Percentiles rank a stretch among this genome's conserved stretches.
Conservation (phyloP, 2,888 invertebrate genomes). For the Erebia ligea region DNA sequence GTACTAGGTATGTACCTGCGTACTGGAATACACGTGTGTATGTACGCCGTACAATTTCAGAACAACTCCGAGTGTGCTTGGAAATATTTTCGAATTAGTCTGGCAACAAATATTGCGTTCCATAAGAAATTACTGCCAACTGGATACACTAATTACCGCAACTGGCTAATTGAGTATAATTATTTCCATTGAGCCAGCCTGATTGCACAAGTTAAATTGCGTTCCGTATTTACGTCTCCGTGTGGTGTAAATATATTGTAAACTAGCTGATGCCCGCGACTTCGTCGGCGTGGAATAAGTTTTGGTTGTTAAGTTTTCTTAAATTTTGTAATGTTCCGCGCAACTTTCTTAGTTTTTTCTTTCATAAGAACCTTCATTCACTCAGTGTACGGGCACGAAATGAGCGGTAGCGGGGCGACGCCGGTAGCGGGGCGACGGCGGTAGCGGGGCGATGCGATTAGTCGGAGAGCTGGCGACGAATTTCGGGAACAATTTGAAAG, state of each 20-base stretch:
- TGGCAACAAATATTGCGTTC: constrained; percentile 3
- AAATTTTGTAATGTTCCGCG: no score
- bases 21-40: neutral
- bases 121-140: constrained; percentile 24
- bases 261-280: neutral
- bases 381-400: no score
- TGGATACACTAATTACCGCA: constrained; percentile 33
- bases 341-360: no score
- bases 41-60: neutral
- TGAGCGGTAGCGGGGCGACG: no score
- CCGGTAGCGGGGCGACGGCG: no score
- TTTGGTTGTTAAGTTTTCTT: no score
- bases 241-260: neutral
- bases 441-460: no score
- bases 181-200: constrained; percentile 16
- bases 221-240: constrained; percentile 3
- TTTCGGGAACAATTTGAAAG: no score
- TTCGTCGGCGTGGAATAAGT: no score
- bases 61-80: neutral
- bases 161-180: constrained; percentile 25
- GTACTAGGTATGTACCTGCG: neutral
- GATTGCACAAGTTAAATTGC: constrained; percentile 29
- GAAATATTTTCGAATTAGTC: constrained; percentile 14
- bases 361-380: no score
- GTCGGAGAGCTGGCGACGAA: no score